Percentiles rank a stretch among this genome's conserved stretches.
phyloP scores from a whole-genome alignment of 2,888 invertebrate species.

The Matsumyia berberina region DNA sequence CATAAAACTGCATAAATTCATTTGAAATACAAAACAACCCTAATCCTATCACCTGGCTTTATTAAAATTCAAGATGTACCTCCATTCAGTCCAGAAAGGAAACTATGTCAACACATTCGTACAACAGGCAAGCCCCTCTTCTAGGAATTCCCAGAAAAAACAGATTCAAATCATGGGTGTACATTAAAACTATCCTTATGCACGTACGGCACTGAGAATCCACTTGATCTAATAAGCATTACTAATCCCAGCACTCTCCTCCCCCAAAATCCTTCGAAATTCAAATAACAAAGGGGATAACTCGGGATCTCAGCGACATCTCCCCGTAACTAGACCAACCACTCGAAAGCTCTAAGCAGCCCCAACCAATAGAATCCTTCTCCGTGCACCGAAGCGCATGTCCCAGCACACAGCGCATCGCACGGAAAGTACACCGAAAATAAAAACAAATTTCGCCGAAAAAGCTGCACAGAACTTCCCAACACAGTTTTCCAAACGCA shows the following conservation, averaged over 20 bases:
- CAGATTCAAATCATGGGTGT: slow-evolving; percentile 60
- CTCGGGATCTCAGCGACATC: slow-evolving; percentile 58
- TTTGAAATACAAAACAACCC: background rate
- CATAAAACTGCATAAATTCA: slow-evolving; percentile 45
- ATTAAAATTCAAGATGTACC: slow-evolving; percentile 10
- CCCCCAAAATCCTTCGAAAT: slow-evolving; percentile 2
- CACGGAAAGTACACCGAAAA: slow-evolving; percentile 43
- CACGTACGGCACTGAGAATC: slow-evolving; percentile 56
- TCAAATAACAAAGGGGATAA: slow-evolving; percentile 24
- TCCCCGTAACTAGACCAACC: slow-evolving; percentile 50
- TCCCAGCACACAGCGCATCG: slow-evolving; percentile 67
- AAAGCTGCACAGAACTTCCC: slow-evolving; percentile 64
- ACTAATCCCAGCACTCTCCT: slow-evolving; percentile 34
- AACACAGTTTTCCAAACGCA: slow-evolving; percentile 53
- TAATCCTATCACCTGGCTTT: background rate
- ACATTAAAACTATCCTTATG: slow-evolving; percentile 61
- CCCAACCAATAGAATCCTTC: slow-evolving; percentile 32
- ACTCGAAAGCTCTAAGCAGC: slow-evolving; percentile 45
- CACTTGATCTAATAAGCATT: slow-evolving; percentile 70
- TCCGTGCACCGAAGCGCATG: slow-evolving; percentile 53
- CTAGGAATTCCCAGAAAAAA: slow-evolving; percentile 52
- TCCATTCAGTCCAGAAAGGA: slow-evolving; percentile 22
- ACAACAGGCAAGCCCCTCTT: slow-evolving; percentile 35
- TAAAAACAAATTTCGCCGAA: slow-evolving; percentile 63
- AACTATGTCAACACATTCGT: slow-evolving; percentile 65